Conservation (phyloP, 2,797 vertebrate species). For the Nyctalus aviator region DNA sequence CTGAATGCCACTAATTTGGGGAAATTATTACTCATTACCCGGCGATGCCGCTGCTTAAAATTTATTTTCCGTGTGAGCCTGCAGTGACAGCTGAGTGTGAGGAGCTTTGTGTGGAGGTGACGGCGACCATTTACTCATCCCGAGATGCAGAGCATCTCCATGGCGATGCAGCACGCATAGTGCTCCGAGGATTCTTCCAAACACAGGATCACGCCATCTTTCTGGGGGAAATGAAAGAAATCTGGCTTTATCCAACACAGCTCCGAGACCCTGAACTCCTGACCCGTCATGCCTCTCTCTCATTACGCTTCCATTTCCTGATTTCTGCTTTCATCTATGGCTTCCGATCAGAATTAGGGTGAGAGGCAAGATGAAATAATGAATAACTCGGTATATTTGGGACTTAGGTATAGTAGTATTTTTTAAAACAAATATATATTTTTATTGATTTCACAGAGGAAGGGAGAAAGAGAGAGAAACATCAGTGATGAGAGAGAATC, state of each 20-base stretch:
- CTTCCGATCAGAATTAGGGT: neutral
- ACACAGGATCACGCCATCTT: slow-evolving; percentile 62
- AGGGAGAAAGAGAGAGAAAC: too few species aligned
- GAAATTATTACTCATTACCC: slow-evolving; percentile 84
- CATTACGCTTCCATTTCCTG: neutral
- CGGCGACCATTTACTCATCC: slow-evolving; percentile 84
- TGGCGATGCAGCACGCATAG: slow-evolving; percentile 79
- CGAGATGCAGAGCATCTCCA: slow-evolving; percentile 79
- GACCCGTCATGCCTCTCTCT: slow-evolving; percentile 40
- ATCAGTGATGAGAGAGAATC: too few species aligned
- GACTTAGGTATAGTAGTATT: neutral
- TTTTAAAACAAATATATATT: neutral
- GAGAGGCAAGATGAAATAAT: neutral
- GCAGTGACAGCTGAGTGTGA: slow-evolving; percentile 81
- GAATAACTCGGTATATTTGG: neutral
- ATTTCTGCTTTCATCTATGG: neutral
- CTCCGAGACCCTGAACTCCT: slow-evolving; percentile 68
- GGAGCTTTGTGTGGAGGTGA: slow-evolving; percentile 84
- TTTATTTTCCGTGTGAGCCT: slow-evolving; percentile 83
- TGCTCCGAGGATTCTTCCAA: slow-evolving; percentile 76
- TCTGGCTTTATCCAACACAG: slow-evolving; percentile 67
- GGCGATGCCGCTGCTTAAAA: slow-evolving; percentile 83
- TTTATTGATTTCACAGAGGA: too few species aligned
- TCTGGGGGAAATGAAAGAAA: slow-evolving; percentile 71
- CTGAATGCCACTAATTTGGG: slow-evolving; percentile 84